These are phyloP conservation scores for Cydia pomonella DNA, from an alignment of 1,140 invertebrate genomes.

Conservation along the genomic window DNA sequence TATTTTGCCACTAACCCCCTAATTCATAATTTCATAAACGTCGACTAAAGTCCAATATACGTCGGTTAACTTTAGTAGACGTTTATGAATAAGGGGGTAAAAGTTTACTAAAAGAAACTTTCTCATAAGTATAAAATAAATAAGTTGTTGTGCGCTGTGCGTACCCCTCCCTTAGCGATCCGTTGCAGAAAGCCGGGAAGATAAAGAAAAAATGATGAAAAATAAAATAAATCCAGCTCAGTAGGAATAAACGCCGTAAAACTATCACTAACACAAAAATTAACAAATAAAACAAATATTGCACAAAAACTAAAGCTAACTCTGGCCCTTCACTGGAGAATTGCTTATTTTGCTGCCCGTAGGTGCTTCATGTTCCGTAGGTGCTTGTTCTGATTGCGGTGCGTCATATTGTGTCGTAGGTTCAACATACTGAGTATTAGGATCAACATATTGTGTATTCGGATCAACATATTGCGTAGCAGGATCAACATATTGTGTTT, in stretches of 20 bases:
- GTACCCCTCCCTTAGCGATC: too few species aligned
- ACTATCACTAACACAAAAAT: slow-evolving; percentile 43
- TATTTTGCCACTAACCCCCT: too few species aligned
- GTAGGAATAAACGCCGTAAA: slow-evolving; percentile 15
- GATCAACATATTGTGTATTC: slow-evolving; percentile 45
- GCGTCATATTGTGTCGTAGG: neutral
- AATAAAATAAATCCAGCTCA: neutral
- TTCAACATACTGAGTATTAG: neutral
- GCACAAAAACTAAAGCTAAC: slow-evolving; percentile 50
- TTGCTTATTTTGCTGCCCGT: slow-evolving; percentile 37
- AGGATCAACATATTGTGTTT: slow-evolving; percentile 45
- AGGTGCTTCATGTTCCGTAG: neutral
- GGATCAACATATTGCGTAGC: neutral
- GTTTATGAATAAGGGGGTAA: too few species aligned
- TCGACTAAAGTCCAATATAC: too few species aligned
- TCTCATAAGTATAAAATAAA: too few species aligned
- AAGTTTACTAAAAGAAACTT: too few species aligned
- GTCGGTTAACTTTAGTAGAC: too few species aligned
- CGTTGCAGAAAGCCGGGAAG: too few species aligned
- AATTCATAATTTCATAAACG: too few species aligned
- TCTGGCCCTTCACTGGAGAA: slow-evolving; percentile 43
- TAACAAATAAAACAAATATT: slow-evolving; percentile 45
- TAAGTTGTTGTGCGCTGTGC: too few species aligned
- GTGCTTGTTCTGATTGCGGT: neutral
- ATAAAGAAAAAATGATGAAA: neutral